These are phyloP conservation scores for Reinhardtius hippoglossoides DNA, from an alignment of 2,113 vertebrate genomes.

Conservation along the genomic window DNA sequence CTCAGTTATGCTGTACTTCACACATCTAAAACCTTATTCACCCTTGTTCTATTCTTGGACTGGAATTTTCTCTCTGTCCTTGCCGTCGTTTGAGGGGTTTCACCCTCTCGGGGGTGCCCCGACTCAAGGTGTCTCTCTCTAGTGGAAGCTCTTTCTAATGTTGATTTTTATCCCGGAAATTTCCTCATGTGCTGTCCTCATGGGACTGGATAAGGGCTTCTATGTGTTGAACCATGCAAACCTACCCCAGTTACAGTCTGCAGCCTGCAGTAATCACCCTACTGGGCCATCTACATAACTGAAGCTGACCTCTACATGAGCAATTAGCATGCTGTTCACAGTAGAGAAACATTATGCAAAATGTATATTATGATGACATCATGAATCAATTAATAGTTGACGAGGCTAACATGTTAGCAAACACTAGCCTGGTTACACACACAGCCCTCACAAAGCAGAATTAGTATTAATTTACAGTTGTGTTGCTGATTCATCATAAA, in stretches of 20 bases:
- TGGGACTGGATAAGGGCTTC: neutral
- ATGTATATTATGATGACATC: neutral
- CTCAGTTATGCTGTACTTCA: constrained; percentile 10
- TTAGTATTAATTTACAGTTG: no score
- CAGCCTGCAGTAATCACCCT: neutral
- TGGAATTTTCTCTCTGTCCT: neutral
- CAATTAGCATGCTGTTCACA: neutral
- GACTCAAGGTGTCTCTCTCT: constrained; percentile 5
- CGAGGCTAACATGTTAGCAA: neutral
- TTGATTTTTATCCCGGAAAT: neutral
- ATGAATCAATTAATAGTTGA: neutral
- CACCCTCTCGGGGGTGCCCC: neutral
- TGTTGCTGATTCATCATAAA: no score
- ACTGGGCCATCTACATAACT: neutral
- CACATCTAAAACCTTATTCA: constrained; percentile 43
- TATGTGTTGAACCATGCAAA: neutral
- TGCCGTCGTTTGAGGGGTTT: neutral
- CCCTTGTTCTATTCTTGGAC: constrained; percentile 29
- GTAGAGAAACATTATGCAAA: neutral
- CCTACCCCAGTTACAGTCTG: neutral
- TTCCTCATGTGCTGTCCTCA: neutral
- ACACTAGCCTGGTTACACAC: no score
- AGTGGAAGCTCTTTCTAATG: constrained; percentile 9
- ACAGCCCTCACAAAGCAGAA: no score
- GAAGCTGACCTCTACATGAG: neutral